Conservation (phyloP, 2,113 vertebrate genomes). For the Hipposideros armiger region DNA sequence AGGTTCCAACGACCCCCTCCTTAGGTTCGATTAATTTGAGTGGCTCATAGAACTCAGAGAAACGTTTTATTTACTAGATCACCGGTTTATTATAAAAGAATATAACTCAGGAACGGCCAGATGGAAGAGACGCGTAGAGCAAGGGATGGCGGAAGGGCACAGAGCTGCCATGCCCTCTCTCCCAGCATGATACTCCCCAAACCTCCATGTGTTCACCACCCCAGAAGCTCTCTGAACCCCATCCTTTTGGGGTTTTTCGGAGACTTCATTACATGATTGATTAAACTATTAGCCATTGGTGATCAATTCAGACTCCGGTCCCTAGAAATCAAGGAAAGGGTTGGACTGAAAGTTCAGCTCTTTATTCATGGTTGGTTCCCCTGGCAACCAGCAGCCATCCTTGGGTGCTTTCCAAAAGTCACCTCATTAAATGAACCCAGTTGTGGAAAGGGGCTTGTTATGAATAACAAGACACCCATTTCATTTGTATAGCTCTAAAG, state of each 20-base stretch:
- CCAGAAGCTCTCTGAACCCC: not conserved
- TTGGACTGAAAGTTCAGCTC: not conserved
- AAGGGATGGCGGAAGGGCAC: not conserved
- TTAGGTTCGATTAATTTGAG: not conserved
- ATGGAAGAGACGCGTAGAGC: not conserved
- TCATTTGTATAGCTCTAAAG: not conserved
- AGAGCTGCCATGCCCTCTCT: too few species aligned
- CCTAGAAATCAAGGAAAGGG: not conserved
- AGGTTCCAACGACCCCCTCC: not conserved
- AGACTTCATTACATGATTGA: not conserved
- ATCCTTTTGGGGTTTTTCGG: not conserved
- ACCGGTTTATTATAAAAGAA: not conserved
- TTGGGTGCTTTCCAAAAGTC: not conserved
- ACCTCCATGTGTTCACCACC: not conserved
- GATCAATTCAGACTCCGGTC: not conserved
- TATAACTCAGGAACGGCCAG: not conserved
- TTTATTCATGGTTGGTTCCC: not conserved
- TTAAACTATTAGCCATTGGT: not conserved
- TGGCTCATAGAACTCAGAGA: not conserved
- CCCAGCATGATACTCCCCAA: not conserved
- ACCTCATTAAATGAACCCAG: not conserved
- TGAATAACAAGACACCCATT: not conserved
- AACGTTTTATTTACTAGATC: not conserved
- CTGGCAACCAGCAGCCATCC: not conserved
- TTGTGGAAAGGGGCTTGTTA: not conserved